Conservation (phyloP, 2,113 vertebrate genomes). For the Cochlearius cochlearius region DNA sequence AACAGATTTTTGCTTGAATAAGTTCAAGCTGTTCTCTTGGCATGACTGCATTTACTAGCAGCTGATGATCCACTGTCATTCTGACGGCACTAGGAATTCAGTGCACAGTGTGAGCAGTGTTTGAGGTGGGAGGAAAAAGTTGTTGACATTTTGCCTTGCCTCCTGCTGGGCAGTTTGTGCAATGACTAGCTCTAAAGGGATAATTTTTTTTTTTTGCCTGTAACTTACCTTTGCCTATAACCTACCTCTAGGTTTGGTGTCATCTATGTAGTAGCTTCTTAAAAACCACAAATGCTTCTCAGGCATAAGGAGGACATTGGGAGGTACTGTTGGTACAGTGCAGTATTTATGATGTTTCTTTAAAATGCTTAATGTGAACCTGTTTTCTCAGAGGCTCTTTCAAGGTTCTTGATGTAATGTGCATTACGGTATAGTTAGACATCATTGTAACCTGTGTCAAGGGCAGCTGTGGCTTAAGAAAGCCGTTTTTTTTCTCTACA, state of each 20-base stretch:
- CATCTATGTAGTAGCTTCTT: constrained; percentile 64
- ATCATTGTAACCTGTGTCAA: constrained; percentile 66
- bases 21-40: constrained; percentile 52
- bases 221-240: constrained; percentile 67
- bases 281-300: constrained; percentile 27
- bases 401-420: constrained; percentile 65
- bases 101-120: neutral
- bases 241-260: constrained; percentile 73
- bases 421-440: constrained; percentile 62
- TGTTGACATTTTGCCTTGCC: constrained; percentile 30
- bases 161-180: constrained; percentile 46
- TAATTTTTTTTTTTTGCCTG: neutral
- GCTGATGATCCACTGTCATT: constrained; percentile 35
- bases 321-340: constrained; percentile 64
- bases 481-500: constrained; percentile 24
- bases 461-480: constrained; percentile 66
- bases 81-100: constrained; percentile 40
- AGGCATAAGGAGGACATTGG: constrained; percentile 48
- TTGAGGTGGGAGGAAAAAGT: constrained; percentile 35
- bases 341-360: constrained; percentile 73
- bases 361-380: constrained; percentile 67
- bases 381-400: constrained; percentile 63
- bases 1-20: constrained; percentile 42
- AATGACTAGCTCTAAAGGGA: constrained; percentile 48
- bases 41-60: constrained; percentile 45